A percentile compares a stretch with the other conserved stretches of the same genome.
Evolutionary conservation across 2,113 vertebrate species (phyloP).

Genomic region (Cyanistes caeruleus): DNA sequence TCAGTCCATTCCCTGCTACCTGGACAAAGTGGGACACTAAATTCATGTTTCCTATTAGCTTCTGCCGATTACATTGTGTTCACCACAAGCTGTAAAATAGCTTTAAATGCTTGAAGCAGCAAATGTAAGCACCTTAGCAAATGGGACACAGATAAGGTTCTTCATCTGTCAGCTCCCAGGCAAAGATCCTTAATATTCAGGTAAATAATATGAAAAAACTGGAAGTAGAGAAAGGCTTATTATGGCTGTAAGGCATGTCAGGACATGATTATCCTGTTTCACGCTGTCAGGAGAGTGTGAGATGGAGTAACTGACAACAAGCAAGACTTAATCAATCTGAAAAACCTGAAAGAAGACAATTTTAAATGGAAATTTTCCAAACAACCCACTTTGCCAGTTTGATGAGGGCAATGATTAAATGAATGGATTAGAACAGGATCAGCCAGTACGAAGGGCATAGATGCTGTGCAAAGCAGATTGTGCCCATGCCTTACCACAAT

Average conservation of each 20-base stretch:
- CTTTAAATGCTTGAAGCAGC: not conserved
- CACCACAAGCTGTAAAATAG: not conserved
- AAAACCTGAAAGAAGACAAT: not conserved
- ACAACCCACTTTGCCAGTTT: not conserved
- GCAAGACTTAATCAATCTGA: not conserved
- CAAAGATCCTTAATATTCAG: not conserved
- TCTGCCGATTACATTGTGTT: not conserved
- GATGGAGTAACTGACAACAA: not conserved
- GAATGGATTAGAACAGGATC: not conserved
- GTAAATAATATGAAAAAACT: not conserved
- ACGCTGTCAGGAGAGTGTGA: not conserved
- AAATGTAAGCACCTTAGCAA: not conserved
- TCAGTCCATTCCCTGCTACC: not conserved
- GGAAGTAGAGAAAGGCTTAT: not conserved
- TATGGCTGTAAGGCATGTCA: not conserved
- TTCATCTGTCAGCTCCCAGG: not conserved
- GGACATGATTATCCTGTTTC: not conserved
- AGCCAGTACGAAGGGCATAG: rapidly evolving
- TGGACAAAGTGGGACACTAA: not conserved
- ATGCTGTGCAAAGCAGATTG: not conserved
- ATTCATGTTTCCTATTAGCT: not conserved
- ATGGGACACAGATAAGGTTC: not conserved
- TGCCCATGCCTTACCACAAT: not conserved
- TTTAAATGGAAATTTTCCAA: not conserved
- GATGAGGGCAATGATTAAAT: not conserved